phyloP scores from a whole-genome alignment of 2,797 vertebrate species.

The Triplophysa yarkandensis region DNA sequence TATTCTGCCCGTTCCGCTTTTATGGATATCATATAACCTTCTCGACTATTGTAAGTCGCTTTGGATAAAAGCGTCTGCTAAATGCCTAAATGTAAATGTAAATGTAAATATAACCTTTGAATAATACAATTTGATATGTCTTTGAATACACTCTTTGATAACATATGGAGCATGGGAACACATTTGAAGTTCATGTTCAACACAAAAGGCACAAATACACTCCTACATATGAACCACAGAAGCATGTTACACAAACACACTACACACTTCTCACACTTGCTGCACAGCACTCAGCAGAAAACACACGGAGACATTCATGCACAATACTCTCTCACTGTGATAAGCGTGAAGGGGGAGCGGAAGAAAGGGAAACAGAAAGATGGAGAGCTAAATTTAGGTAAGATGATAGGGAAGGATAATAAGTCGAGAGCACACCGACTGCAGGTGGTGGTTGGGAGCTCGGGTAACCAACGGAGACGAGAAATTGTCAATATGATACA shows the following conservation, averaged over 20 bases:
- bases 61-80: no score
- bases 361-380: slow-evolving; percentile 19
- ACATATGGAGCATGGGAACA: not conserved
- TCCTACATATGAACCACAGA: slow-evolving; percentile 8
- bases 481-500: slow-evolving; percentile 31
- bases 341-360: slow-evolving; percentile 13
- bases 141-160: not conserved
- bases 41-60: no score
- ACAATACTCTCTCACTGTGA: slow-evolving; percentile 33
- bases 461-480: slow-evolving; percentile 16
- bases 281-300: slow-evolving; percentile 19
- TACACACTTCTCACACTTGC: slow-evolving; percentile 29
- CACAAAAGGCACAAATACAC: not conserved
- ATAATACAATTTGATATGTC: not conserved
- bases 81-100: no score
- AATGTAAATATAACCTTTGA: not conserved
- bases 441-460: not conserved
- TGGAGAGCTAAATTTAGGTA: slow-evolving; percentile 35
- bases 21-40: no score
- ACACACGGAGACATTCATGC: slow-evolving; percentile 9
- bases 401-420: slow-evolving; percentile 39
- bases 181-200: slow-evolving; percentile 1
- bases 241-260: not conserved
- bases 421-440: slow-evolving; percentile 35
- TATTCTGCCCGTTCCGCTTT: no score